Evolutionary conservation across 1,140 invertebrate species (phyloP), one percentile per base, ranked within the genome.

Genomic region (Caenorhabditis remanei): DNA sequence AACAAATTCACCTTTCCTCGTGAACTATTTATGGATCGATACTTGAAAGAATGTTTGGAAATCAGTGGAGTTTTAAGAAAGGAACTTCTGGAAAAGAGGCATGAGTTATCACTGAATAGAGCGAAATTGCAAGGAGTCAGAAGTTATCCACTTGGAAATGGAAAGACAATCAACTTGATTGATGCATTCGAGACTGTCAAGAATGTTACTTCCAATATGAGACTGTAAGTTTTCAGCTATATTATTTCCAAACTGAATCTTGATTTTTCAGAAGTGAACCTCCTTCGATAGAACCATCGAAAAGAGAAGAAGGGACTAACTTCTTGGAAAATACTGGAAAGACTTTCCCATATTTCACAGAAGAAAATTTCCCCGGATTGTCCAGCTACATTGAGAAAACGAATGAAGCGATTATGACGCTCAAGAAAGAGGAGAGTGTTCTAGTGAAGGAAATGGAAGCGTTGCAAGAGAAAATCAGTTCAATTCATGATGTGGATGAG

Each of bases 11-110:
- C 43, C 0, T 79, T 79, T 13, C 46, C 43, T 21, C 24, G 11
- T 53, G 14, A 9, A n/a, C n/a, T 79, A 11, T 79, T 50, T 14
- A 79, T 79, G 71, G 71, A 79, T 79, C 46, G 71, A 19, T 79
- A 79, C 21, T 4, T 79, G 46, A 32, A 50, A 46, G 4, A 24
- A 5, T 53, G 53, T 19, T 0, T 24, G 11, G 46, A 50, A 0
- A 4, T 3, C 46, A 14, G 13, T 13, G 7, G 5, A 9, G 4
- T 1, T 3, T 8, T 50, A 0, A 4, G 40, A 11, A 19, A 43
- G 1, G 24, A 13, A 9, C 67, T 13, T 9, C 5, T 5, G 13
- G 43, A 24, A 9, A 4, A 53, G 19, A n/a, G 71, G 14, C 11
- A 79, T 24, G 2, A 24, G n/a, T n/a, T 50, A 19, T 79, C 43